Percentiles rank a stretch among this genome's conserved stretches.
phyloP scores from a whole-genome alignment of 2,113 vertebrate genomes.

The Colaptes auratus region DNA sequence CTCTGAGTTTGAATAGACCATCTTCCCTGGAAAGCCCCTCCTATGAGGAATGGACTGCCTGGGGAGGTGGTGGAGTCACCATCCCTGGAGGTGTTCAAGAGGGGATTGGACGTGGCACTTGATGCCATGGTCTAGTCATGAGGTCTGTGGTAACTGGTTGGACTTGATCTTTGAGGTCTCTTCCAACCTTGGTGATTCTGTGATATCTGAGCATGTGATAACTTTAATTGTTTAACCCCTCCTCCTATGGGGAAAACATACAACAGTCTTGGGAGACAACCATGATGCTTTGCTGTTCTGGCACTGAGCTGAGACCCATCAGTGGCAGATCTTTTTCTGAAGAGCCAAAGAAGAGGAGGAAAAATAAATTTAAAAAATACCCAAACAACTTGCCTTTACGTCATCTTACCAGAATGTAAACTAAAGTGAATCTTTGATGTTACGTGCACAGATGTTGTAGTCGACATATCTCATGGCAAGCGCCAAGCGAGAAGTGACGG shows the following conservation, averaged over 20 bases:
- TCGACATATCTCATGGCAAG: slow-evolving; percentile 82
- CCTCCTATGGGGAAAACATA: neutral
- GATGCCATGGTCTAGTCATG: too few species aligned
- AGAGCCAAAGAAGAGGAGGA: neutral
- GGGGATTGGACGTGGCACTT: too few species aligned
- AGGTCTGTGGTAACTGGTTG: too few species aligned
- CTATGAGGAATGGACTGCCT: too few species aligned
- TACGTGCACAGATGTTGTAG: slow-evolving; percentile 79
- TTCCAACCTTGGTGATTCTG: too few species aligned
- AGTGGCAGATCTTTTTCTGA: neutral
- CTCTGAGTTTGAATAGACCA: neutral
- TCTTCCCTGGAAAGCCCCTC: neutral
- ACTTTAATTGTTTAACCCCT: neutral
- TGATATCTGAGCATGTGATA: neutral
- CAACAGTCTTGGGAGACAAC: neutral
- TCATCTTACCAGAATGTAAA: slow-evolving; percentile 79
- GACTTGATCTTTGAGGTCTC: too few species aligned
- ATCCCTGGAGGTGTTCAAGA: too few species aligned
- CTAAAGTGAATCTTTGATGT: slow-evolving; percentile 80
- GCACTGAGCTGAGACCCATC: neutral
- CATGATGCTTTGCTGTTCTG: neutral
- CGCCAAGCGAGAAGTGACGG: slow-evolving; percentile 71
- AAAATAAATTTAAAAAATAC: slow-evolving; percentile 47
- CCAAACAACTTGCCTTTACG: slow-evolving; percentile 69
- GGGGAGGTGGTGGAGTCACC: too few species aligned